Evolutionary conservation across 2,888 invertebrate genomes (phyloP).

Genomic region (Cerceris ruficornis): DNA sequence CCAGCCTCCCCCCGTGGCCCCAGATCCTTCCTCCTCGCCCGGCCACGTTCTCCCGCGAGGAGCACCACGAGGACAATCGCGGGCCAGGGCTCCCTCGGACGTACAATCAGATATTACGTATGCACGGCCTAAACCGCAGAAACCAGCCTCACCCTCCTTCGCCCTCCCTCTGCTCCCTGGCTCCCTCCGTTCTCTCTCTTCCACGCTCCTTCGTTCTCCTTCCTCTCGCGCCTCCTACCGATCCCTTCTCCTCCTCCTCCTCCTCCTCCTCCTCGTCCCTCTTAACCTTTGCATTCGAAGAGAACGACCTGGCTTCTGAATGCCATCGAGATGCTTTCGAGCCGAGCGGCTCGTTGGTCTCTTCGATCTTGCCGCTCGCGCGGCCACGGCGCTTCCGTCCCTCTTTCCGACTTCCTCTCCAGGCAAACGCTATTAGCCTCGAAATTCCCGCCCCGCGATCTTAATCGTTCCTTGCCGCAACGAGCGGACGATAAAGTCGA

Average conservation of each 20-base stretch:
- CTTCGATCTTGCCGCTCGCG: slow-evolving; percentile 38
- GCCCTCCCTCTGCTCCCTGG: slow-evolving; percentile 11
- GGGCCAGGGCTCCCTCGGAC: slow-evolving; percentile 66
- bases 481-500: slow-evolving; percentile 36
- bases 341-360: slow-evolving; percentile 20
- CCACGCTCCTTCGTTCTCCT: slow-evolving; percentile 46
- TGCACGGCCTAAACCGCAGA: slow-evolving; percentile 76
- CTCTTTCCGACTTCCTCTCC: slow-evolving; percentile 41
- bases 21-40: slow-evolving; percentile 46
- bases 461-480: slow-evolving; percentile 39
- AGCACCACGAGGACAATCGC: slow-evolving; percentile 67
- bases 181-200: slow-evolving; percentile 40
- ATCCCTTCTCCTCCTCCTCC: slow-evolving; percentile 46
- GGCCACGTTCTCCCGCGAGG: slow-evolving; percentile 43
- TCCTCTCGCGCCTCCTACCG: slow-evolving; percentile 24
- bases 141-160: slow-evolving; percentile 62
- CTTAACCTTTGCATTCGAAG: slow-evolving; percentile 57
- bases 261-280: slow-evolving; percentile 27
- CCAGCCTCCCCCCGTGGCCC: slow-evolving; percentile 30
- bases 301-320: slow-evolving; percentile 57
- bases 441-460: slow-evolving; percentile 53
- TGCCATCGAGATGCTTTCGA: slow-evolving; percentile 47
- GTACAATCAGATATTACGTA: slow-evolving; percentile 79
- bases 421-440: slow-evolving; percentile 52
- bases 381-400: slow-evolving; percentile 1